Base-by-base conservation (phyloP, 2,113 vertebrate species). In the Oenanthe oenanthe region DNA sequence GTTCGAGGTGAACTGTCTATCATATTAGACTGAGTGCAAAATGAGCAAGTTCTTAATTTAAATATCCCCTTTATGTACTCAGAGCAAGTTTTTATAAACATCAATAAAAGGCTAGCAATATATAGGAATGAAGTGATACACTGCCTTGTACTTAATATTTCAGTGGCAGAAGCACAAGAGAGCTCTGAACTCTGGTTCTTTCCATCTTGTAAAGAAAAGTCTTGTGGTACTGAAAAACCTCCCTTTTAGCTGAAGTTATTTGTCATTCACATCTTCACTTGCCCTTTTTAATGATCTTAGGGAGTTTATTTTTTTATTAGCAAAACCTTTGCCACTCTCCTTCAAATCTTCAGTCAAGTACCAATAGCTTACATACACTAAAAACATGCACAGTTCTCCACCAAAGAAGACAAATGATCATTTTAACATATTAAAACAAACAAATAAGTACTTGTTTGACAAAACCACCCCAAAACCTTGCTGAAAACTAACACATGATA, bases 271-370 rank as follows among this genome's bases (percentile, higher is more conserved):
- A 85, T 93, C 89, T 93, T 89, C 73, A 56, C 54, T 92, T 88
- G 43, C 36, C 36, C 22, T 77, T 93, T 93, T 78, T 96, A 89
- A 80, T 78, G 85, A 92, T 94, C 79, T 96, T 78, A 73, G 32
- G 72, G 80, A 95, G 90, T 97, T 98, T 98, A 96, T 98, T 98
- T 97, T 98, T 97, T 95, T 97, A 92, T 93, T 97, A 98, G 89
- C 56, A 91, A 97, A 97, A 96, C 57, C 95, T 97, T 97, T 97
- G 95, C 78, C 96, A 95, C 81, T 83, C 45, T 88, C 45, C 48
- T 95, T 97, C 94, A 94, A 96, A 96, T 90, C 72, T 96, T 94
- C 91, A 90, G 88, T 94, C 5, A 48, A 95, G 83, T 76, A 96
- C 89, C 68, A 42, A 91, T 60, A 94, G 48, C 47, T 97, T 97